Evolutionary conservation across 1,140 invertebrate species (phyloP).

Genomic region (Episyrphus balteatus): DNA sequence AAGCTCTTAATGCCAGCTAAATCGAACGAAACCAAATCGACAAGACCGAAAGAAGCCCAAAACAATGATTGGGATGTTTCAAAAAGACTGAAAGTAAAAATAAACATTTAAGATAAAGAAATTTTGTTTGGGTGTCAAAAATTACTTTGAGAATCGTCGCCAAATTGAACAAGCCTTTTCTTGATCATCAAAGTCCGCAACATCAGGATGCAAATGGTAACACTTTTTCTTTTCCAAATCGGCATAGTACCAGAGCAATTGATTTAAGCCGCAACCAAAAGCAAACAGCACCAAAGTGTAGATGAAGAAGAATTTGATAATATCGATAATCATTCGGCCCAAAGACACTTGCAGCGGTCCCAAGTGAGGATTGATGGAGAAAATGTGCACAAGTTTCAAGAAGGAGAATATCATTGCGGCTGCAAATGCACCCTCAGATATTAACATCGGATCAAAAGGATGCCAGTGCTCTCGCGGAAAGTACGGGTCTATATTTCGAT

Average conservation of each 20-base stretch:
- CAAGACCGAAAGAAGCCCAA: slow-evolving; percentile 87
- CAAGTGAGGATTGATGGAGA: slow-evolving; percentile 88
- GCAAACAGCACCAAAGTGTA: slow-evolving; percentile 81
- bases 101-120: neutral
- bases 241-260: slow-evolving; percentile 92
- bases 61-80: slow-evolving; percentile 89
- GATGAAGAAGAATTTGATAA: slow-evolving; percentile 89
- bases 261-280: slow-evolving; percentile 86
- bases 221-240: slow-evolving; percentile 76
- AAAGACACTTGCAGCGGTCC: slow-evolving; percentile 81
- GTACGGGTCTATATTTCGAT: slow-evolving; percentile 59
- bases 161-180: slow-evolving; percentile 75
- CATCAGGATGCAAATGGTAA: slow-evolving; percentile 55
- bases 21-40: slow-evolving; percentile 78
- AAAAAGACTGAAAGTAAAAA: slow-evolving; percentile 59
- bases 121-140: slow-evolving; percentile 5
- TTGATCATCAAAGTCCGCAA: slow-evolving; percentile 63
- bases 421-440: slow-evolving; percentile 88
- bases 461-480: slow-evolving; percentile 80
- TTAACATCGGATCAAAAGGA: slow-evolving; percentile 84
- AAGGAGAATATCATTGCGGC: slow-evolving; percentile 93
- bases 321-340: slow-evolving; percentile 86
- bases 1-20: slow-evolving; percentile 77
- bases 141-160: slow-evolving; percentile 74
- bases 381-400: slow-evolving; percentile 88